phyloP scores from a whole-genome alignment of 2,888 invertebrate genomes.

The Junonia oenone region DNA sequence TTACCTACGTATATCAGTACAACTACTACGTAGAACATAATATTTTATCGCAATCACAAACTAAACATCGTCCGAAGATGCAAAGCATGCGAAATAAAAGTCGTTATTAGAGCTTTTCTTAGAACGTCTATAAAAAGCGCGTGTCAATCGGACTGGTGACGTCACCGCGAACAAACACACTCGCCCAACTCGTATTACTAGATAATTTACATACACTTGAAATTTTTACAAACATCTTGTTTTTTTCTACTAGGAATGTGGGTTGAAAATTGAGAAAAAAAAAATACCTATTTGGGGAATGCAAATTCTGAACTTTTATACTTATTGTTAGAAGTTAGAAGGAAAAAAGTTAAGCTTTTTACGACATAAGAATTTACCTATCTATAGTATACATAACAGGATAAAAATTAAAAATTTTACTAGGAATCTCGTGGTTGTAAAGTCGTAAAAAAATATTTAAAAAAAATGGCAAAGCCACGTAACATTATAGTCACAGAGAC shows the following conservation, averaged over 20 bases:
- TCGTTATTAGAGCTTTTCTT: constrained; percentile 8
- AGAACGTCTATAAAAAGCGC: constrained; percentile 17
- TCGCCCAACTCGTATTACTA: constrained; percentile 15
- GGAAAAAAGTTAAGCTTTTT: no score
- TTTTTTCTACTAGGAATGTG: background rate
- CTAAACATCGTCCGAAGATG: background rate
- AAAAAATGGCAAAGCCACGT: no score
- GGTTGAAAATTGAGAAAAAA: background rate
- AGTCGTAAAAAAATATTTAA: no score
- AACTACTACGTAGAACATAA: background rate
- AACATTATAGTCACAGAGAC: no score
- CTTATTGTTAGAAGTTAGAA: no score
- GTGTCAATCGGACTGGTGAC: constrained; percentile 12
- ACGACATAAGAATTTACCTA: no score
- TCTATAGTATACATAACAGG: no score
- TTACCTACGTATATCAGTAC: background rate
- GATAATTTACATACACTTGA: background rate
- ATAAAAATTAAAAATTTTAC: no score
- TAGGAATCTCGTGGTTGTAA: no score
- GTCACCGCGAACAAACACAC: constrained; percentile 11
- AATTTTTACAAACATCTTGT: background rate
- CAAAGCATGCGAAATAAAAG: background rate
- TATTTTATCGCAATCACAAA: background rate
- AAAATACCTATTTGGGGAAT: background rate
- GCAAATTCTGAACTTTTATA: background rate